These are phyloP conservation scores for Helicoverpa armigera DNA, from an alignment of 1,140 invertebrate species.

Conservation along the genomic window DNA sequence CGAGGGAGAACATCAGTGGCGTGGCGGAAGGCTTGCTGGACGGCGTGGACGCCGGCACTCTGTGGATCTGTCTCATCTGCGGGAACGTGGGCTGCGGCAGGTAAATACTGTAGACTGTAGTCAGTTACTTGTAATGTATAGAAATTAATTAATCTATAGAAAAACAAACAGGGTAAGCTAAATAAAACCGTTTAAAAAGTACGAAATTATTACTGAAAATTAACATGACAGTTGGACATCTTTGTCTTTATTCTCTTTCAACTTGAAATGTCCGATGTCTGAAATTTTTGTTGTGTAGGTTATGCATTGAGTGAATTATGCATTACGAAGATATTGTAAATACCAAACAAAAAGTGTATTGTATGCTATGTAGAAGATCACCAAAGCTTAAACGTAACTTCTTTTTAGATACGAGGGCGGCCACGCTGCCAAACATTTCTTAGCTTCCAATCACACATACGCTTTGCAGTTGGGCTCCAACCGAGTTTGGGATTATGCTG, in stretches of 20 bases:
- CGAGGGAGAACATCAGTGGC: constrained; percentile 61
- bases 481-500: constrained; percentile 99
- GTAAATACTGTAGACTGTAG: constrained; percentile 52
- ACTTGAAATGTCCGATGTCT: too few species aligned
- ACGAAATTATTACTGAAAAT: too few species aligned
- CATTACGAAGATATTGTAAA: too few species aligned
- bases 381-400: too few species aligned
- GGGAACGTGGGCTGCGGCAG: constrained; percentile 99
- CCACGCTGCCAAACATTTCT: constrained; percentile 95
- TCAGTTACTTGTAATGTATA: too few species aligned
- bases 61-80: constrained; percentile 99
- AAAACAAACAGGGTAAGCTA: too few species aligned
- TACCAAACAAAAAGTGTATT: not conserved
- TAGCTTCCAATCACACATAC: constrained; percentile 98
- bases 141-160: too few species aligned
- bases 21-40: constrained; percentile 76
- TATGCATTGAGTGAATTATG: too few species aligned
- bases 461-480: constrained; percentile 98
- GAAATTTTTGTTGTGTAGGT: too few species aligned
- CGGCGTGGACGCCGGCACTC: constrained; percentile 89
- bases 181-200: too few species aligned
- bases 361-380: not conserved
- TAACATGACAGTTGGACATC: too few species aligned
- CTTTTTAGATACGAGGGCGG: constrained; percentile 88
- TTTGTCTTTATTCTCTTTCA: too few species aligned